These are phyloP conservation scores for Poeciliopsis turrubarensis DNA, from an alignment of 2,113 vertebrate species.

Conservation along the genomic window DNA sequence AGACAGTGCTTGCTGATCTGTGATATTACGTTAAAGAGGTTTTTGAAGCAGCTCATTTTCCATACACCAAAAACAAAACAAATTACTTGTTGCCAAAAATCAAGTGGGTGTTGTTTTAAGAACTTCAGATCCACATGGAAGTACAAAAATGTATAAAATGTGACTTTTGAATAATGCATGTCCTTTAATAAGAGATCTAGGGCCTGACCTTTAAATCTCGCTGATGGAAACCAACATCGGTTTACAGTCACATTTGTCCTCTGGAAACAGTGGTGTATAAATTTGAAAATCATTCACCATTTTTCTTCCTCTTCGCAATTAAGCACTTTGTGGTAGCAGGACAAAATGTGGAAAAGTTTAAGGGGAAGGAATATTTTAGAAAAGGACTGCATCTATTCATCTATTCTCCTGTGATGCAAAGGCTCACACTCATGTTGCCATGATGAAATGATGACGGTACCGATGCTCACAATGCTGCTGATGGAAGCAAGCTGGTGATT, in stretches of 20 bases:
- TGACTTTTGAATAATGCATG: too few relatives aligned
- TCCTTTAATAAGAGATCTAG: too few relatives aligned
- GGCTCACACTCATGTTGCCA: not conserved
- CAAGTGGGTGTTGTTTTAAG: too few relatives aligned
- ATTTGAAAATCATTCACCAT: not conserved
- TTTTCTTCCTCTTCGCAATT: not conserved
- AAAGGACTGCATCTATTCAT: not conserved
- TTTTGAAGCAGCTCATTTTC: too few relatives aligned
- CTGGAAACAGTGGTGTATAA: not conserved
- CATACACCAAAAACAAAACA: too few relatives aligned
- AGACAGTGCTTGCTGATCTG: too few relatives aligned
- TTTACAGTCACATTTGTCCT: not conserved
- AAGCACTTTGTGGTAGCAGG: not conserved
- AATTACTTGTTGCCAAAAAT: too few relatives aligned
- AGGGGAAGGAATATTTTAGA: not conserved
- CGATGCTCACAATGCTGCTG: conserved; percentile 12
- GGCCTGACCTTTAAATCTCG: not conserved
- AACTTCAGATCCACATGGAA: too few relatives aligned
- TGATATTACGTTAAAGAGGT: too few relatives aligned
- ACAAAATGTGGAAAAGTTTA: not conserved
- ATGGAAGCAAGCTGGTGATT: conserved; percentile 33
- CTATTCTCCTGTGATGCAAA: not conserved
- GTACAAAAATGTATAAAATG: too few relatives aligned
- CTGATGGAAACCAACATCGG: not conserved
- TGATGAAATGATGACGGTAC: not conserved